phyloP scores from a whole-genome alignment of 2,113 vertebrate species.

The Callospermophilus lateralis region DNA sequence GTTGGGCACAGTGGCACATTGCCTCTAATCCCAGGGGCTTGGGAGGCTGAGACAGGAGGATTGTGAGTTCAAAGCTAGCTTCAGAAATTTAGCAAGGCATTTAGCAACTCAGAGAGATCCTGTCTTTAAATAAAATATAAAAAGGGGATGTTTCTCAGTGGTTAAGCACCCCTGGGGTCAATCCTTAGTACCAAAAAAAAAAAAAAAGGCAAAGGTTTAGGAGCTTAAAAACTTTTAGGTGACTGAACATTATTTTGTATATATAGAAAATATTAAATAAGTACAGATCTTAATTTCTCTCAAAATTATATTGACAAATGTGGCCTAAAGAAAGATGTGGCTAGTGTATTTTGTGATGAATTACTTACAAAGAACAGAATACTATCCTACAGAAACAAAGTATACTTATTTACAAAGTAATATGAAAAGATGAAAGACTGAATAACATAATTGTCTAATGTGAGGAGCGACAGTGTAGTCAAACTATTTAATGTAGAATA shows the following conservation, averaged over 20 bases:
- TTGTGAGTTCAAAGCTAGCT: too few relatives aligned
- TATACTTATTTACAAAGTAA: neutral
- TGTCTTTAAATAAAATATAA: too few relatives aligned
- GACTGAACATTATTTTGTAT: neutral
- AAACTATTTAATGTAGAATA: neutral
- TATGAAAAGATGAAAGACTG: neutral
- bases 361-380: neutral
- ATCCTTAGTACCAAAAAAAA: too few relatives aligned
- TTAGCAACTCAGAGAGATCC: too few relatives aligned
- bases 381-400: neutral
- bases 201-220: neutral
- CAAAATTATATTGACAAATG: neutral
- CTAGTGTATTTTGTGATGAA: neutral
- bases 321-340: neutral
- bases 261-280: neutral
- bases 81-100: too few relatives aligned
- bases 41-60: too few relatives aligned
- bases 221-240: neutral
- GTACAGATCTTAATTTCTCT: neutral
- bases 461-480: neutral
- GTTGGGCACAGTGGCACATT: too few relatives aligned
- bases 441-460: neutral
- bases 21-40: too few relatives aligned
- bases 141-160: too few relatives aligned
- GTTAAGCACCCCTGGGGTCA: too few relatives aligned